Evolutionary conservation across 1,140 invertebrate genomes (phyloP), one percentile per base, ranked within the genome.

Genomic region (Vanessa tameamea): DNA sequence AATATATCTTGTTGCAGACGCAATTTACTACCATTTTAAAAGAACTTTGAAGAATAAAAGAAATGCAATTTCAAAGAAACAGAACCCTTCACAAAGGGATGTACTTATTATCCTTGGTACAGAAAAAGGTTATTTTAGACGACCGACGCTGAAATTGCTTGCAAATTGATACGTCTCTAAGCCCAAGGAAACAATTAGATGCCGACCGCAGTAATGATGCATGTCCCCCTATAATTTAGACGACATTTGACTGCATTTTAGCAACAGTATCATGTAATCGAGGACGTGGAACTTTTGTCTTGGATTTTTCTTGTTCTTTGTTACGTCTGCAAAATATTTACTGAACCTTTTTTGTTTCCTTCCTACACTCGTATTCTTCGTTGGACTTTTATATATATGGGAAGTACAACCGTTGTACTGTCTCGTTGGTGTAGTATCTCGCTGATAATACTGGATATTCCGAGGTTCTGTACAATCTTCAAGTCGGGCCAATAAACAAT

Each of bases 171-270:
- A 74, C 67, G 67, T 69, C 61, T 51, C 68, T 31, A 50, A 51
- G 47, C 72, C 57, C 20, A 48, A 74, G 72, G 72, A 69, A 74
- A 74, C 72, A 74, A 74, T 74, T 74, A 74, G 66, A 69, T 63
- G 20, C 12, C 50, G 59, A 70, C 63, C 65, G 26, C 64, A 23
- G 51, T 75, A 75, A 75, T 75, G 63, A 69, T 57, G 61, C 64
- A 70, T 66, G 37, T 57, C 53, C 59, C 63, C 48, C 67, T 64
- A 20, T 67, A 20, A 73, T 73, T 73, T 73, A 61, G 47, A 50
- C 26, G 66, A 26, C 68, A 59, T 59, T 69, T 69, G 7, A 64
- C 63, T 64, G 63, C 63, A 64, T 64, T 64, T 47, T 48, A 64
- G 43, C 61, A 20, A 64, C 26, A 7, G 61, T 64, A 43, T 64